These are phyloP conservation scores for Listrodromus nycthemerus DNA, from an alignment of 2,888 invertebrate genomes.

Conservation along the genomic window DNA sequence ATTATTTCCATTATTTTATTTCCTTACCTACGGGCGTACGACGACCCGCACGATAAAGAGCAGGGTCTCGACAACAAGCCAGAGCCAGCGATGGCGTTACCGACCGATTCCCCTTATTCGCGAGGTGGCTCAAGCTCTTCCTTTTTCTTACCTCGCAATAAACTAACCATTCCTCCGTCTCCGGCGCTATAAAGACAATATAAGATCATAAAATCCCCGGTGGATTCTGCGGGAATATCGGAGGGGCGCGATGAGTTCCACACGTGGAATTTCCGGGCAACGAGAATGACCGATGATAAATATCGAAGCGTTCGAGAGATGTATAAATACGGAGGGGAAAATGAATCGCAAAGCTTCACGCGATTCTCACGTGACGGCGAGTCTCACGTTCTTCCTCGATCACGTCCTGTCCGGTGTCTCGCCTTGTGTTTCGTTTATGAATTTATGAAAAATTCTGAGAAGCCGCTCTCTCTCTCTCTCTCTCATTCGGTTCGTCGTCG, in stretches of 20 bases:
- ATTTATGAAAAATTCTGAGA: slow-evolving; percentile 70
- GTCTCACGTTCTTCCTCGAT: slow-evolving; percentile 55
- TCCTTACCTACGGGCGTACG: slow-evolving; percentile 38
- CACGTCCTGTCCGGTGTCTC: slow-evolving; percentile 22
- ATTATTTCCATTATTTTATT: slow-evolving; percentile 67
- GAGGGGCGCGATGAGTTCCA: slow-evolving; percentile 10
- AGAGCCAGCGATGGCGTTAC: slow-evolving; percentile 11
- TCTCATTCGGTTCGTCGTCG: slow-evolving; percentile 43
- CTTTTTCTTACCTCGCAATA: slow-evolving; percentile 38
- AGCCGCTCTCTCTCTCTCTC: slow-evolving; percentile 57
- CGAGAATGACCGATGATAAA: slow-evolving; percentile 27
- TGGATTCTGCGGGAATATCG: background rate
- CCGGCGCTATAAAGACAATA: slow-evolving; percentile 52
- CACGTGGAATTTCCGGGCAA: slow-evolving; percentile 49
- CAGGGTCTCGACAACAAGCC: background rate
- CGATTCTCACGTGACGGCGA: slow-evolving; percentile 2
- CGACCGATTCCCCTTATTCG: background rate
- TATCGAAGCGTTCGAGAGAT: slow-evolving; percentile 18
- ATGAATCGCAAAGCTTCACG: slow-evolving; percentile 34
- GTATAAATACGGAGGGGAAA: background rate
- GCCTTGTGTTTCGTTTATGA: slow-evolving; percentile 62
- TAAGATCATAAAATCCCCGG: slow-evolving; percentile 55
- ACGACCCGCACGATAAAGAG: slow-evolving; percentile 50
- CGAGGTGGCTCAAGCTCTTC: slow-evolving; percentile 9
- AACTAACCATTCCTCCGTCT: slow-evolving; percentile 30